These are phyloP conservation scores for Corythaixoides concolor DNA, from an alignment of 2,113 vertebrate genomes.

Conservation along the genomic window DNA sequence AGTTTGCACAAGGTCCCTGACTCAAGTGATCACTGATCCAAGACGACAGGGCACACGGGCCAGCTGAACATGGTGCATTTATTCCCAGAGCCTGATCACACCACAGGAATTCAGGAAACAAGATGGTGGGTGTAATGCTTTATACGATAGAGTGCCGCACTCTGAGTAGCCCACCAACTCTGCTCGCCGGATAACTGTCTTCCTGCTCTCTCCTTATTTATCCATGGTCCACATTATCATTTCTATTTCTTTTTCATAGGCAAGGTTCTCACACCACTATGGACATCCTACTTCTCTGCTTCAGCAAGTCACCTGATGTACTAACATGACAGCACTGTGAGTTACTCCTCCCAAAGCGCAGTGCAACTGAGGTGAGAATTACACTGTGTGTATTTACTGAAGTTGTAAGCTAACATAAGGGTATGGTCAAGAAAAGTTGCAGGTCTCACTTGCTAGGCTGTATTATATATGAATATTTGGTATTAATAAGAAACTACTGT, in stretches of 20 bases:
- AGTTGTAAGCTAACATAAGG: not conserved
- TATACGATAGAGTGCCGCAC: fast-evolving
- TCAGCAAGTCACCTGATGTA: not conserved
- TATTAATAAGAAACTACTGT: not conserved
- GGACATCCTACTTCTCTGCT: not conserved
- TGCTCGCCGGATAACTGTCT: not conserved
- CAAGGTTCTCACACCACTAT: not conserved
- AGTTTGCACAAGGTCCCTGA: not conserved
- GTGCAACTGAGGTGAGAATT: not conserved
- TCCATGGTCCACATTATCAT: not conserved
- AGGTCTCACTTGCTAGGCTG: not conserved
- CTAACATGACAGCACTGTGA: fast-evolving
- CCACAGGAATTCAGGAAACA: not conserved
- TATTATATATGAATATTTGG: not conserved
- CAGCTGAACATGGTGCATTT: not conserved
- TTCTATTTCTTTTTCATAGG: not conserved
- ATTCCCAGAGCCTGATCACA: not conserved
- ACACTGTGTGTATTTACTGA: not conserved
- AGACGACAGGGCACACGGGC: too few relatives aligned
- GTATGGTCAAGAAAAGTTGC: not conserved
- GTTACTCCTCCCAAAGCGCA: fast-evolving
- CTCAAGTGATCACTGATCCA: not conserved
- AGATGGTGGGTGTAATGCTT: not conserved
- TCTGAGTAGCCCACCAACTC: not conserved
- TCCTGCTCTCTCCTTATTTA: not conserved